Base-by-base conservation (phyloP, 2,888 invertebrate species). In the Conus canariensis region DNA sequence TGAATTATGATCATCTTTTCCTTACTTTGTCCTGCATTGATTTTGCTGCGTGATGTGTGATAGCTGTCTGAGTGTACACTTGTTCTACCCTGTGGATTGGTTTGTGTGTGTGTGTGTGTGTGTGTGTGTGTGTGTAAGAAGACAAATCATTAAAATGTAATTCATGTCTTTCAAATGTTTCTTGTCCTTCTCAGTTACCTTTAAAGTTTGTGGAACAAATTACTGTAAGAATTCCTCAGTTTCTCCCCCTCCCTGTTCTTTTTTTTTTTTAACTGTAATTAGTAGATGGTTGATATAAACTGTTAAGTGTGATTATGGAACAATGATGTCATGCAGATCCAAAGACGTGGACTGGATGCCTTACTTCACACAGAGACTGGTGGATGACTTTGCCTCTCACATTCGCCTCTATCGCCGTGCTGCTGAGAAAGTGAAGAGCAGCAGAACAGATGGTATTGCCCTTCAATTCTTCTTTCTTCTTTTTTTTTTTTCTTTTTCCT, bases 281-380 rank as follows among this genome's bases (percentile, higher is more conserved):
- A 45, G 45, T 45, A 45, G 45, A 45, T 3, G 45, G 45, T 45
- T 45, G 45, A 45, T 45, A 45, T 45, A 45, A 4, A 45, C 4
- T 45, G 45, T 45, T 45, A 45, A 45, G 45, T 4, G 3, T 45
- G 45, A 45, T 45, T 45, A 45, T 45, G 45, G 45, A 45, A 45
- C 45, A 45, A 45, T 45, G 45, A 45, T 45, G 45, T 45, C 60
- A 19, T 93, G 58, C 90, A 97, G 97, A 92, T 96, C 98, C 85
- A 98, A 98, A 97, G 97, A 98, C 95, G 98, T 98, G 22, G 98
- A 99, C 96, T 98, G 99, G 98, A 98, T 98, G 94, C 98, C 98
- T 74, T 98, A 98, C 94, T 97, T 99, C 91, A 98, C 99, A 45
- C 98, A 98, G 67, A 97, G 97, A 92, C 97, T 99, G 91, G 98